Conservation (phyloP, 2,113 vertebrate genomes). For the Chascanopsetta lugubris region DNA sequence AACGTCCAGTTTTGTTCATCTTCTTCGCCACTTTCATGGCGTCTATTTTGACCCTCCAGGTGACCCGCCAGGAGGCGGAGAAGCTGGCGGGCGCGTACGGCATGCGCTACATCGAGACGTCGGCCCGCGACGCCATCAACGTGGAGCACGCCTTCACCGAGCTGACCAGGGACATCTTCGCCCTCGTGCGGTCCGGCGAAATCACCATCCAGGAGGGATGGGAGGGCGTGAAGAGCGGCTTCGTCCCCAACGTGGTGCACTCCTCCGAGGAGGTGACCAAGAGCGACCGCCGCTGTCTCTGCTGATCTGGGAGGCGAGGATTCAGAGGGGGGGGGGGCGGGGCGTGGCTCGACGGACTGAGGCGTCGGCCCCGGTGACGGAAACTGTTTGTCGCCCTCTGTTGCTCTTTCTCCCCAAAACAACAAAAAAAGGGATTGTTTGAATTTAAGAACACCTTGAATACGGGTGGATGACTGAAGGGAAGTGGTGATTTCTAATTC, state of each 20-base stretch:
- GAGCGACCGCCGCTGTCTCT: conserved; percentile 94
- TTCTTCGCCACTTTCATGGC: not conserved
- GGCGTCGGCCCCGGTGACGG: conserved; percentile 27
- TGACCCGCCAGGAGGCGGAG: conserved; percentile 92
- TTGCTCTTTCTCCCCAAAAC: conserved; percentile 35
- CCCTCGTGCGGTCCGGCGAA: conserved; percentile 94
- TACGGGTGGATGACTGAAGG: not conserved
- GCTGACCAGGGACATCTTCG: conserved; percentile 96
- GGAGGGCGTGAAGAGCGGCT: conserved; percentile 99
- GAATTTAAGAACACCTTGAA: not conserved
- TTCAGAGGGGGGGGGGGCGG: conserved; percentile 14
- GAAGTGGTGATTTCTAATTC: conserved; percentile 21
- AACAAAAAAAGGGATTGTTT: conserved; percentile 10
- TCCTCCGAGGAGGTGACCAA: conserved; percentile 97
- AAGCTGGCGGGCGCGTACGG: conserved; percentile 93
- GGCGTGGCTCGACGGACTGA: conserved; percentile 43
- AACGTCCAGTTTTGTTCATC: too few relatives aligned
- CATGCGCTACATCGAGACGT: conserved; percentile 98
- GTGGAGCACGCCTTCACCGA: conserved; percentile 97
- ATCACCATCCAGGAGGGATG: conserved; percentile 98
- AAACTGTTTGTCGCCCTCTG: conserved; percentile 32
- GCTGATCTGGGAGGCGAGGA: conserved; percentile 80
- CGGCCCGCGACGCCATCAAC: conserved; percentile 97
- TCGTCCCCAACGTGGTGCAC: conserved; percentile 97
- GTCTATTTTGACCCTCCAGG: conserved; percentile 28